These are phyloP conservation scores for Scaptomyza polygonia DNA, from an alignment of 2,888 invertebrate genomes.

Conservation along the genomic window DNA sequence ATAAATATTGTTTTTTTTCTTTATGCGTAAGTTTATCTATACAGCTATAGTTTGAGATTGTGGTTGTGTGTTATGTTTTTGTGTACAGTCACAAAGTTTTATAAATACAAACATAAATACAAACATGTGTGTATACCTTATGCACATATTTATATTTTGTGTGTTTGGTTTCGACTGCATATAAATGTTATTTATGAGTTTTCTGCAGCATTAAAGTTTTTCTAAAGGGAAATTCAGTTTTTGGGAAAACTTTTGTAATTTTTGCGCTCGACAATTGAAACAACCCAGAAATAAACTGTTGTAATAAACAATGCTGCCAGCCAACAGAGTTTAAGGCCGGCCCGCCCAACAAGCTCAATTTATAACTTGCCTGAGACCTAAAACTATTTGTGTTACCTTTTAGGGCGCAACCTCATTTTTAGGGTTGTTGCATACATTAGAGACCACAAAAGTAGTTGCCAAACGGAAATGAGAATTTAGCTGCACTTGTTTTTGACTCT, in stretches of 20 bases:
- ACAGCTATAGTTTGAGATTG: conserved; percentile 23
- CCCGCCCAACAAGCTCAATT: neutral
- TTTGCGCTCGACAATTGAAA: conserved; percentile 8
- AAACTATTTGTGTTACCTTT: neutral
- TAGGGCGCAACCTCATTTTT: conserved; percentile 12
- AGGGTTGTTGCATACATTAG: conserved; percentile 29
- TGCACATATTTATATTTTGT: conserved; percentile 29
- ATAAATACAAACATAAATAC: conserved; percentile 38
- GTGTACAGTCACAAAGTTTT: conserved; percentile 65
- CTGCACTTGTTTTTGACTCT: conserved; percentile 12
- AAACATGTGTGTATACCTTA: conserved; percentile 4
- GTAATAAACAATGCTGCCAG: conserved; percentile 3
- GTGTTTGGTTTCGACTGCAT: conserved; percentile 37
- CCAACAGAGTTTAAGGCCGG: neutral
- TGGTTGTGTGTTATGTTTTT: conserved; percentile 13
- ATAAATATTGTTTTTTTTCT: conserved; percentile 73
- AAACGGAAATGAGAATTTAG: conserved; percentile 40
- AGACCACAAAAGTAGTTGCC: conserved; percentile 3
- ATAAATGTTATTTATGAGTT: conserved; percentile 79
- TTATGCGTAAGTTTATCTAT: conserved; percentile 70
- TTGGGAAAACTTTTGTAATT: neutral
- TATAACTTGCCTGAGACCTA: neutral
- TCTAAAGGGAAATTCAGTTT: conserved; percentile 26
- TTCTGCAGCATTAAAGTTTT: conserved; percentile 61
- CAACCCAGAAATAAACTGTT: conserved; percentile 8